Base-by-base conservation (phyloP, 2,113 vertebrate species). In the Glaucomys volans region DNA sequence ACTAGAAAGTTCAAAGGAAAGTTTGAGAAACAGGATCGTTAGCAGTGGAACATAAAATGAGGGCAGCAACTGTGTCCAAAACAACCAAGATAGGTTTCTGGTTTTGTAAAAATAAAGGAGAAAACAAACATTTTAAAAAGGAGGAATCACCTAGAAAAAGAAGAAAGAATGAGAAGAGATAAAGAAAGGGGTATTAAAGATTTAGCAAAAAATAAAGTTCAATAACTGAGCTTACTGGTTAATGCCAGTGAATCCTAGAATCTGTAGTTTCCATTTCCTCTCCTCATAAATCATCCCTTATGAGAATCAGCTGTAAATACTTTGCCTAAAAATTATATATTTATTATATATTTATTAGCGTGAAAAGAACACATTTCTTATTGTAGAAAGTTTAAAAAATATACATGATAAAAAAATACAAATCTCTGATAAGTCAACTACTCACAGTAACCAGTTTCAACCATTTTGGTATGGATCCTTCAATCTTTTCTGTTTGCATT, bases 71-170 rank as follows among this genome's bases (percentile, higher is more conserved):
- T 24, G 42, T 76, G 72, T 91, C 71, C 64, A 64, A 80, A 92
- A 67, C n/a, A 94, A 91, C 84, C 72, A 93, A 88, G 35, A 28
- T 47, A 75, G 47, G 30, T 40, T 72, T 76, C 66, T 94, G n/a
- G 52, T 87, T 95, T 57, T 76, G 47, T 62, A 50, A 91, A 89
- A 91, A 57, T 64, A 76, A 67, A 64, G 24, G 30, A 47, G 17
- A 1, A 80, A 77, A 42, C 24, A 44, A 12, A n/a, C 6, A n/a
- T 79, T 91, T 57, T n/a, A 7, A n/a, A 76, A 96, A 59, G 50
- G 64, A 54, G n/a, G 76, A 94, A 62, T 30, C 82, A 74, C 64
- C 42, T 17, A n/a, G 3, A 42, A 10, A 82, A 26, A 90, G 40
- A 26, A 91, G 52, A n/a, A 42, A 82, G 64, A 4, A 59, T 52